phyloP scores from a whole-genome alignment of 2,888 invertebrate genomes.

The Gibbula magus region DNA sequence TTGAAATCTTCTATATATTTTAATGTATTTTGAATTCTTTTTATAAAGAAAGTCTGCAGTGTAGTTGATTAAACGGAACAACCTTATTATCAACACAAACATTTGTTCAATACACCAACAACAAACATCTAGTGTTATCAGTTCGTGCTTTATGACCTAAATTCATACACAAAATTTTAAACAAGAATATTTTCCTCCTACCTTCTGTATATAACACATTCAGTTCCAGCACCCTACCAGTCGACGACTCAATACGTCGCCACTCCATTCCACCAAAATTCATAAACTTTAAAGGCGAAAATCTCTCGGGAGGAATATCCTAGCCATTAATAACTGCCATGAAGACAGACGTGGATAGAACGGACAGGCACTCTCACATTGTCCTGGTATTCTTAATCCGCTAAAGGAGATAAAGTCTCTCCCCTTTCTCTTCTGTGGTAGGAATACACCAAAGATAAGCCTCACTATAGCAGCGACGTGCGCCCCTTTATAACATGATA shows the following conservation, averaged over 20 bases:
- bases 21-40: too few relatives aligned
- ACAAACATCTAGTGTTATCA: too few relatives aligned
- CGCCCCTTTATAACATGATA: constrained; percentile 6
- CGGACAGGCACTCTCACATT: neutral
- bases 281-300: neutral
- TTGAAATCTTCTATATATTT: too few relatives aligned
- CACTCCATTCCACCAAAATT: neutral
- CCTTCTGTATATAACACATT: neutral
- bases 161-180: too few relatives aligned
- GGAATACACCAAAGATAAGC: constrained; percentile 8
- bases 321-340: constrained; percentile 3
- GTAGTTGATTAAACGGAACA: too few relatives aligned
- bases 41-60: too few relatives aligned
- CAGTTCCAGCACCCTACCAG: neutral
- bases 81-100: too few relatives aligned
- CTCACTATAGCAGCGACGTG: neutral
- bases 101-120: too few relatives aligned
- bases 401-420: neutral
- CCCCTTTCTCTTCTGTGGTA: neutral
- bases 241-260: neutral
- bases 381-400: neutral
- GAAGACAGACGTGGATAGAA: neutral
- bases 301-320: neutral
- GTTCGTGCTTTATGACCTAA: too few relatives aligned
- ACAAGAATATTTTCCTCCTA: neutral